These are phyloP conservation scores for Watsonalla cultraria DNA, from an alignment of 2,888 invertebrate genomes.

Conservation along the genomic window DNA sequence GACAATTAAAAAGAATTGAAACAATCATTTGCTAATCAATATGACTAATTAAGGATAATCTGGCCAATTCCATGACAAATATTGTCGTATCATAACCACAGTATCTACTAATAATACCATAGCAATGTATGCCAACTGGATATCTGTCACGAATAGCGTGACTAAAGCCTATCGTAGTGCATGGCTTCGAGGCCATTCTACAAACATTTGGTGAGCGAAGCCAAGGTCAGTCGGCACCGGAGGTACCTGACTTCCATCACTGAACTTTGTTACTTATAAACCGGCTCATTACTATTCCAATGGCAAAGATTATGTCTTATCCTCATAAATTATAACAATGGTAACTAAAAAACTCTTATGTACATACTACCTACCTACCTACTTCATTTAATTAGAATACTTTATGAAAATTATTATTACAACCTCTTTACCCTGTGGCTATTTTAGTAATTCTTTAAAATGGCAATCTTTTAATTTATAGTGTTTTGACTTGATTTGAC, in stretches of 20 bases:
- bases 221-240: constrained; percentile 47
- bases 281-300: constrained; percentile 36
- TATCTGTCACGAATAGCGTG: constrained; percentile 47
- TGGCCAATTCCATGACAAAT: background rate
- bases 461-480: no score
- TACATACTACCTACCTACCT: constrained; percentile 4
- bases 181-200: constrained; percentile 57
- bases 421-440: no score
- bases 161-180: constrained; percentile 57
- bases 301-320: constrained; percentile 24
- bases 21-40: no score
- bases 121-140: background rate
- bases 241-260: constrained; percentile 29
- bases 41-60: no score
- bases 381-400: no score
- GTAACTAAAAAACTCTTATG: background rate
- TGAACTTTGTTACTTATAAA: constrained; percentile 25
- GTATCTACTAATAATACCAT: background rate
- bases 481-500: no score
- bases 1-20: no score
- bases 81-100: constrained; percentile 2
- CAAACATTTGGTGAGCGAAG: constrained; percentile 54
- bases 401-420: no score
- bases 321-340: constrained; percentile 9
- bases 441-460: no score